Percentiles rank a stretch among this genome's conserved stretches.
phyloP scores from a whole-genome alignment of 2,113 vertebrate species.

The Menidia beryllina region DNA sequence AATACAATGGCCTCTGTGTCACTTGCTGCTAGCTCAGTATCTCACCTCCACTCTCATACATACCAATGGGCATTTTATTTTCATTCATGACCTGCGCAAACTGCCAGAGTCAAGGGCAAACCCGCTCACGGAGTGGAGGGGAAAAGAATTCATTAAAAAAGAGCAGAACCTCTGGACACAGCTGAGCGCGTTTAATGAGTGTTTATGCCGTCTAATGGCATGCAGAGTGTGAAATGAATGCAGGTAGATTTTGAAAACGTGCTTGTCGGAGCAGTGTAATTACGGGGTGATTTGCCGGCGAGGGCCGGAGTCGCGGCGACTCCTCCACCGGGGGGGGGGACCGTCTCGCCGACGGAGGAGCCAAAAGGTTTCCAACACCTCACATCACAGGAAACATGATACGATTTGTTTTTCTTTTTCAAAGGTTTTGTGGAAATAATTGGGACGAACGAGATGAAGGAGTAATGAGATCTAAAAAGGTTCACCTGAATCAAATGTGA shows the following conservation, averaged over 20 bases:
- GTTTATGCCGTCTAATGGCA: conserved; percentile 74
- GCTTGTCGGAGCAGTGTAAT: conserved; percentile 12
- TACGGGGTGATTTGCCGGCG: background rate
- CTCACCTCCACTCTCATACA: conserved; percentile 62
- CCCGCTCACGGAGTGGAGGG: conserved; percentile 62
- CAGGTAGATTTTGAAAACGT: conserved; percentile 36
- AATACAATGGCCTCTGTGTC: conserved; percentile 61
- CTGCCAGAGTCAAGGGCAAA: conserved; percentile 73
- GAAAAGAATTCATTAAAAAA: conserved; percentile 63
- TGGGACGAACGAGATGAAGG: conserved; percentile 1
- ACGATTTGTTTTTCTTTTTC: background rate
- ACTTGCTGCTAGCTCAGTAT: conserved; percentile 47
- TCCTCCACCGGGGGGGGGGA: no score
- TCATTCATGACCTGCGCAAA: conserved; percentile 63
- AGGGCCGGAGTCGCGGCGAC: background rate
- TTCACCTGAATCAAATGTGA: conserved; percentile 34
- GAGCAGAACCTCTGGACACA: conserved; percentile 68
- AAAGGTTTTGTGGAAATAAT: background rate
- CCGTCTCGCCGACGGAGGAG: background rate
- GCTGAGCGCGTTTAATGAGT: conserved; percentile 80
- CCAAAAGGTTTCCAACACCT: background rate
- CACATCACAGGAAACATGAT: background rate
- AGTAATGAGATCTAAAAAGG: conserved; percentile 1
- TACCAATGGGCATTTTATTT: conserved; percentile 60
- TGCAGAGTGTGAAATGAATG: conserved; percentile 67